Evolutionary conservation across 2,888 invertebrate species (phyloP).

Genomic region (Drosophila anomelani): DNA sequence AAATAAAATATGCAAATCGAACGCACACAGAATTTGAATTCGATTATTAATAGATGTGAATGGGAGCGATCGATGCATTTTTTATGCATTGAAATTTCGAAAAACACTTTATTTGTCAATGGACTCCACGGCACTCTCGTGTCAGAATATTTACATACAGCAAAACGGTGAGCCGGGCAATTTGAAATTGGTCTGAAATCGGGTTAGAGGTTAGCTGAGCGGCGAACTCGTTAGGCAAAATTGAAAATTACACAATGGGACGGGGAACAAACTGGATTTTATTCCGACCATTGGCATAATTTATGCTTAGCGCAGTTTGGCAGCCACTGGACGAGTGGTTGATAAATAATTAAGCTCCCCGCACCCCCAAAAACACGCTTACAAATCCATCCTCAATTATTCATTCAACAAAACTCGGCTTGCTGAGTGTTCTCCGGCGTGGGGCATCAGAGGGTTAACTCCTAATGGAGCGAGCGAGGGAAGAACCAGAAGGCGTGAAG

Average conservation of each 20-base stretch:
- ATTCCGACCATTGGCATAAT: slow-evolving; percentile 60
- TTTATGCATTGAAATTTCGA: slow-evolving; percentile 37
- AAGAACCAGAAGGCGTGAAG: slow-evolving; percentile 57
- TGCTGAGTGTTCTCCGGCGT: slow-evolving; percentile 16
- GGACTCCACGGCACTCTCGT: slow-evolving; percentile 26
- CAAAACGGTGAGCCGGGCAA: slow-evolving; percentile 29
- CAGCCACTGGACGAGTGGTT: slow-evolving; percentile 53
- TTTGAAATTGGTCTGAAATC: slow-evolving; percentile 17
- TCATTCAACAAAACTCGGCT: slow-evolving; percentile 50
- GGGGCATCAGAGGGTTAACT: slow-evolving; percentile 17
- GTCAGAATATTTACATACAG: slow-evolving; percentile 39
- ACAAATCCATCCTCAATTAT: slow-evolving; percentile 70
- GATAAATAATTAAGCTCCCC: slow-evolving; percentile 62
- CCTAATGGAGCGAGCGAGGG: slow-evolving; percentile 51
- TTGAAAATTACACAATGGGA: slow-evolving; percentile 69
- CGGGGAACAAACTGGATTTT: slow-evolving; percentile 42
- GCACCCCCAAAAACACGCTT: slow-evolving; percentile 52
- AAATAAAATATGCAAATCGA: slow-evolving; percentile 69
- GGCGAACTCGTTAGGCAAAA: slow-evolving; percentile 59
- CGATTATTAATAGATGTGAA: slow-evolving; percentile 72
- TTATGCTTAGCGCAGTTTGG: slow-evolving; percentile 64
- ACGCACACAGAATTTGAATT: slow-evolving; percentile 55
- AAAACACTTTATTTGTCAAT: slow-evolving; percentile 55
- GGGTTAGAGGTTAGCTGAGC: not conserved
- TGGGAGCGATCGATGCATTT: slow-evolving; percentile 43